Percentiles rank a stretch among this genome's conserved stretches.
Evolutionary conservation across 1,140 invertebrate genomes (phyloP).

Genomic region (Nebria ingens): DNA sequence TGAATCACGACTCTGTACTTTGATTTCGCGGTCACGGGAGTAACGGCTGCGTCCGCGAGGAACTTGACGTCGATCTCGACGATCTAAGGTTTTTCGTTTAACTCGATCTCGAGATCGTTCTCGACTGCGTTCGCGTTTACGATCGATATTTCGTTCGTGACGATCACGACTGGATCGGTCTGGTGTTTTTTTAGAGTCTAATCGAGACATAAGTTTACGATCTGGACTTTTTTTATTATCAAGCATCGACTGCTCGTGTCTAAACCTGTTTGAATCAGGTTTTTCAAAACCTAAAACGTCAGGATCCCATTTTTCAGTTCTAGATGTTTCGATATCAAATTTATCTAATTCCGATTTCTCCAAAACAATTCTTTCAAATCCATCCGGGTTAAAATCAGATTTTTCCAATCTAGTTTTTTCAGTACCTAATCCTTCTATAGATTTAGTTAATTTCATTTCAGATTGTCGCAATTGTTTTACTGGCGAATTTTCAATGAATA

Average conservation of each 20-base stretch:
- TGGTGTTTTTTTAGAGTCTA: too few species aligned
- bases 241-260: too few species aligned
- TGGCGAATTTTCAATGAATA: too few species aligned
- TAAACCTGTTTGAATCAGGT: too few species aligned
- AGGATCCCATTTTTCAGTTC: background rate
- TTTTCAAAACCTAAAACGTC: too few species aligned
- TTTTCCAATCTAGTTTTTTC: too few species aligned
- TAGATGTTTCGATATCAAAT: background rate
- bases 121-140: background rate
- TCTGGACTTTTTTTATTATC: too few species aligned
- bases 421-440: too few species aligned
- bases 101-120: background rate
- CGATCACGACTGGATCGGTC: constrained; percentile 13
- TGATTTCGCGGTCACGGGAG: background rate
- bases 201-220: too few species aligned
- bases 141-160: constrained; percentile 13
- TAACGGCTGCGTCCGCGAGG: background rate
- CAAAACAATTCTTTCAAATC: background rate
- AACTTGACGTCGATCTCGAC: background rate
- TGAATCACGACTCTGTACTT: background rate
- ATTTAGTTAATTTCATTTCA: too few species aligned
- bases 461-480: too few species aligned
- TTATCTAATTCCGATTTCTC: background rate
- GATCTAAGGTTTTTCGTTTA: background rate
- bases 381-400: too few species aligned